These are phyloP conservation scores for Cyprinodon diabolis DNA, from an alignment of 2,797 vertebrate species.

Conservation along the genomic window DNA sequence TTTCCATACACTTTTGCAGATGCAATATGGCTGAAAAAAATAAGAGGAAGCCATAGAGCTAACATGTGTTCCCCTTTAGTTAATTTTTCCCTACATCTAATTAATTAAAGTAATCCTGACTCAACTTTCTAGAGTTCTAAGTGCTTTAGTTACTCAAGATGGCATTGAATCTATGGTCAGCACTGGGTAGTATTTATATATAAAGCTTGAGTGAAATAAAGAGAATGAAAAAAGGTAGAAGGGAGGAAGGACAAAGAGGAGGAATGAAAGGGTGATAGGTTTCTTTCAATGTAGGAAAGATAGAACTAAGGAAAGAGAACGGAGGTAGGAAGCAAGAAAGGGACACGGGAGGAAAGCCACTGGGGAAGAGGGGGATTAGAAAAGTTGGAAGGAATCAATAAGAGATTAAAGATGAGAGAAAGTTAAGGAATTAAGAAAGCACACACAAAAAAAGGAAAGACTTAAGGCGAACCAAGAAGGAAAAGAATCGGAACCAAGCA, in stretches of 20 bases:
- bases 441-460: neutral
- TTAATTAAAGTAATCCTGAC: neutral
- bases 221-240: too few relatives aligned
- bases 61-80: neutral
- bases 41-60: constrained; percentile 7
- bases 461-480: neutral
- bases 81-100: constrained; percentile 1
- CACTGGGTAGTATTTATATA: neutral
- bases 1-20: constrained; percentile 5
- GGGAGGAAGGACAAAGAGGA: neutral
- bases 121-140: neutral
- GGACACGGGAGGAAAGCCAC: too few relatives aligned
- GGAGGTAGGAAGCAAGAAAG: too few relatives aligned
- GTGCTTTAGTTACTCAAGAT: neutral
- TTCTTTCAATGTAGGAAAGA: too few relatives aligned
- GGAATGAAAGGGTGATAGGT: too few relatives aligned
- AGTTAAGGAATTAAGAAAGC: neutral
- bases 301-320: too few relatives aligned
- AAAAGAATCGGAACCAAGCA: neutral
- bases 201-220: neutral
- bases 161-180: neutral
- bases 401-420: neutral
- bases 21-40: constrained; percentile 1
- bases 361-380: too few relatives aligned
- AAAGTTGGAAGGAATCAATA: neutral